phyloP scores from a whole-genome alignment of 2,888 invertebrate genomes.

The Drosophila putrida region DNA sequence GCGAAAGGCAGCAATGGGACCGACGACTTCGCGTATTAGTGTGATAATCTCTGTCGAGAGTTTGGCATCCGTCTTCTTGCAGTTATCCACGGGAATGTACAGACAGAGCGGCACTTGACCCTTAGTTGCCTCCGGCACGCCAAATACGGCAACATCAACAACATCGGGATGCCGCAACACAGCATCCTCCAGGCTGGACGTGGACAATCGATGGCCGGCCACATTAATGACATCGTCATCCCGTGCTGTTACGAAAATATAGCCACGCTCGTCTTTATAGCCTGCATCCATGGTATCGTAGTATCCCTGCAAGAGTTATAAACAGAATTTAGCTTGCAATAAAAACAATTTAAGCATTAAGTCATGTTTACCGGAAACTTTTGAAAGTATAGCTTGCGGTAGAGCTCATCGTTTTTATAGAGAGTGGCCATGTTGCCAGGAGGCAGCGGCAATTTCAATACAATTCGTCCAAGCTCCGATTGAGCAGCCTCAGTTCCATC shows the following conservation, averaged over 20 bases:
- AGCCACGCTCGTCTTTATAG: conserved; percentile 92
- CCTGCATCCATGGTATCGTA: conserved; percentile 98
- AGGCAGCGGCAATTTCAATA: conserved; percentile 93
- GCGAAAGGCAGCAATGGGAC: conserved; percentile 95
- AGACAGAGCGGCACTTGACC: conserved; percentile 96
- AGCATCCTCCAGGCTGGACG: conserved; percentile 95
- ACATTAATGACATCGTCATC: conserved; percentile 98
- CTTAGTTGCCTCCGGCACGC: conserved; percentile 95
- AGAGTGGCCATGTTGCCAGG: conserved; percentile 95
- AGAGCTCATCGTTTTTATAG: conserved; percentile 92
- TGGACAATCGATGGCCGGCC: conserved; percentile 96
- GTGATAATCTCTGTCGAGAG: conserved; percentile 84
- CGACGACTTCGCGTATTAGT: conserved; percentile 84
- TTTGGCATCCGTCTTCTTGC: conserved; percentile 78
- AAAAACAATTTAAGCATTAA: background rate
- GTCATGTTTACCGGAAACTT: conserved; percentile 89
- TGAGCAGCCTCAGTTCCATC: conserved; percentile 90
- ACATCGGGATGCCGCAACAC: conserved; percentile 94
- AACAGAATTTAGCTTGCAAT: background rate
- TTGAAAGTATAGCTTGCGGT: conserved; percentile 92
- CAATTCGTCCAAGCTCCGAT: conserved; percentile 93
- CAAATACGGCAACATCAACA: conserved; percentile 95
- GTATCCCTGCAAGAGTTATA: conserved; percentile 74
- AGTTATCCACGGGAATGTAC: conserved; percentile 89
- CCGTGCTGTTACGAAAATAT: conserved; percentile 94